Conservation (phyloP, 2,113 vertebrate genomes). For the Micronycteris hirsuta region DNA sequence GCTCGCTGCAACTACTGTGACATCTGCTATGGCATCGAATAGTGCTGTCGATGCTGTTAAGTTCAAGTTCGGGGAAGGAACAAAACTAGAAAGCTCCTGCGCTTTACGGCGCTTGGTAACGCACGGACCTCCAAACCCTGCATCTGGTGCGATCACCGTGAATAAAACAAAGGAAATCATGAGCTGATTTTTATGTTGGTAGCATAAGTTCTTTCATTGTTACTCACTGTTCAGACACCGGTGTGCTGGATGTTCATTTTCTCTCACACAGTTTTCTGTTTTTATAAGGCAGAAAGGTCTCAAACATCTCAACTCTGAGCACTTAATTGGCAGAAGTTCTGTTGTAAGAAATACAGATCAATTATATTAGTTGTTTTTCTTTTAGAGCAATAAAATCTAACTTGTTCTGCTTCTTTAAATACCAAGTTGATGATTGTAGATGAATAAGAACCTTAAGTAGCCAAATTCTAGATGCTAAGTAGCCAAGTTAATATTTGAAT, state of each 20-base stretch:
- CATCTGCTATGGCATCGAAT: constrained; percentile 25
- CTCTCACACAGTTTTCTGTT: background rate
- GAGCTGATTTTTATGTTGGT: constrained; percentile 52
- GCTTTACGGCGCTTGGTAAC: constrained; percentile 36
- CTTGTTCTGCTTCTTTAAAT: constrained; percentile 47
- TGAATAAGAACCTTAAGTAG: background rate
- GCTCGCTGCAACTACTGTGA: background rate
- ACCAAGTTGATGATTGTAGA: background rate
- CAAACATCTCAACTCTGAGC: background rate
- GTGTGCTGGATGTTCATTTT: constrained; percentile 37
- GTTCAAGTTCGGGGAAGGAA: constrained; percentile 52
- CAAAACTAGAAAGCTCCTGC: background rate
- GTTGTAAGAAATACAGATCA: constrained; percentile 33
- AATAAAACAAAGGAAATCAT: constrained; percentile 64
- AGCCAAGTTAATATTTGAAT: constrained; percentile 33
- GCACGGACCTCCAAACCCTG: constrained; percentile 10
- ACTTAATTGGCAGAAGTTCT: constrained; percentile 33
- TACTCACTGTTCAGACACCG: background rate
- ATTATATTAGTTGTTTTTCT: constrained; percentile 45
- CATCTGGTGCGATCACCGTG: constrained; percentile 52
- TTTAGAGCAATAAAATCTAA: constrained; percentile 42
- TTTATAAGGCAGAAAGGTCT: background rate
- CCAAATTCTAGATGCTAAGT: background rate
- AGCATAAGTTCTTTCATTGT: constrained; percentile 50
- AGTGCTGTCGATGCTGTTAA: constrained; percentile 41